Base-by-base conservation (phyloP, 2,797 vertebrate genomes). In the Chrysocyon brachyurus region DNA sequence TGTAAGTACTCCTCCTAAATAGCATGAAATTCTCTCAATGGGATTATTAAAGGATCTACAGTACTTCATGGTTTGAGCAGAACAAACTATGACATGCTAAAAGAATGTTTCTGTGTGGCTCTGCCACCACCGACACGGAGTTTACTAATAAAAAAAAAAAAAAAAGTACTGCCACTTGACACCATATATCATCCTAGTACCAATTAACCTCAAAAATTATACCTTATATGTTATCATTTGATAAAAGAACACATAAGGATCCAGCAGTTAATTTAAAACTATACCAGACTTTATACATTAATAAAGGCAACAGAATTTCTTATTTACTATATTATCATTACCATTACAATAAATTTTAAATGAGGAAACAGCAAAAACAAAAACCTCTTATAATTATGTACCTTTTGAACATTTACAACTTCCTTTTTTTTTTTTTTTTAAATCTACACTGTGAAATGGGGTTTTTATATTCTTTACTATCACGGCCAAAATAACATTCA, bases 41-140 rank as follows among this genome's bases (percentile, higher is more conserved):
- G 87, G 83, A 94, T 96, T 90, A 90, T 94, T 91, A 75, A 86
- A 82, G 77, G 86, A 77, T 82, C 85, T 52, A 89, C 8, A 82
- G 82, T 56, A 72, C 40, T 79, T 96, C 36, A 75, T 19, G 73
- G 79, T 70, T 54, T 89, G 40, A 88, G 36, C 21, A 97, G 92
- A 96, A 93, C 73, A 91, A 95, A 92, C 64, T 72, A 92, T 57
- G 83, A 93, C 87, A 91, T 57, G 28, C 33, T 61, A 15, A 91
- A 96, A 84, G 61, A 92, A 91, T 46, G 46, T 59, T 89, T 61
- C 61, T 77, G 22, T 92, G 59, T 92, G 86, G 88, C 56, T 97
- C 81, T 85, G 72, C 68, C 40, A 90, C 91, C 64, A 90, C 75
- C 21, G 73, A 96, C 77, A 92, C 63, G 54, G 21, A 94, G 33